Evolutionary conservation across 2,113 vertebrate genomes (phyloP).

Genomic region (Lucifuga dentata): DNA sequence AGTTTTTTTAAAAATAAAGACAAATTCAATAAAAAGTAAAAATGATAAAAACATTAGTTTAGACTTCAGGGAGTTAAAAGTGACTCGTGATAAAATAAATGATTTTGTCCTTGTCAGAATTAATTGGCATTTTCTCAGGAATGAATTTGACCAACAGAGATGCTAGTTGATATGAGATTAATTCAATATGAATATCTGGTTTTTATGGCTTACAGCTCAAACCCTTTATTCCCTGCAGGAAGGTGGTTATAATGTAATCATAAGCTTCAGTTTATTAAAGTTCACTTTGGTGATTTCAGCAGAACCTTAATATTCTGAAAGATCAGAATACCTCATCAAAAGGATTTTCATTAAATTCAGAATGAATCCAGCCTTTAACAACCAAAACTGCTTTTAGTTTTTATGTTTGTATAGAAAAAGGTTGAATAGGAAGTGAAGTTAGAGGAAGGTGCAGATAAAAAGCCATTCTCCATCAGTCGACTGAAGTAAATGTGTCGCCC

Average conservation of each 20-base stretch:
- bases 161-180: conserved; percentile 30
- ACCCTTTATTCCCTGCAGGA: background rate
- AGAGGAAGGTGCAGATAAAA: conserved; percentile 28
- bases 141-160: conserved; percentile 43
- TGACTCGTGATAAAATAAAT: no score
- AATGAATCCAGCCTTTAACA: conserved; percentile 26
- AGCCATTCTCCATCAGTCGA: conserved; percentile 42
- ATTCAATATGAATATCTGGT: background rate
- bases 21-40: conserved; percentile 7
- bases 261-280: conserved; percentile 1
- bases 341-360: conserved; percentile 15
- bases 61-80: no score
- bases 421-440: conserved; percentile 13
- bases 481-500: conserved; percentile 20
- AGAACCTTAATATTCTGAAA: conserved; percentile 28
- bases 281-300: conserved; percentile 8
- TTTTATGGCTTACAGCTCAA: conserved; percentile 2
- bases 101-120: background rate
- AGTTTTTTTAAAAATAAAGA: no score
- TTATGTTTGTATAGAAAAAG: conserved; percentile 13
- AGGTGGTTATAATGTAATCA: conserved; percentile 14
- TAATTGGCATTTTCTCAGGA: conserved; percentile 48
- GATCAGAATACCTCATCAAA: conserved; percentile 60
- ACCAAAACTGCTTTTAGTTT: conserved; percentile 35
- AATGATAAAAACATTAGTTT: background rate